Conservation (phyloP, 1,140 invertebrate genomes). For the Calliphora vicina region DNA sequence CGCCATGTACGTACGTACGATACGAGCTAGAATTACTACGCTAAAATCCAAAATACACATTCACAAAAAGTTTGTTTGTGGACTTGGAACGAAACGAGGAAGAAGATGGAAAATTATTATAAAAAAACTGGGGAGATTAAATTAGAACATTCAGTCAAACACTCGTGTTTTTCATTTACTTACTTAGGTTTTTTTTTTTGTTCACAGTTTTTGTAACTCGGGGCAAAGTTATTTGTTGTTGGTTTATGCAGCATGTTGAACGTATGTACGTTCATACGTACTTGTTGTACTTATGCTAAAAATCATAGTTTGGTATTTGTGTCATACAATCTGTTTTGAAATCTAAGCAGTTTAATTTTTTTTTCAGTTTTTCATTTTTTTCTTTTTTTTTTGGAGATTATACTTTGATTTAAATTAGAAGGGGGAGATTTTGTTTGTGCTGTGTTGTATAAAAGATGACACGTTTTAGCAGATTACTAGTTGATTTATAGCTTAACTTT, state of each 20-base stretch:
- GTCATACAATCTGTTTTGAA: neutral
- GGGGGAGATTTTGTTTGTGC: no score
- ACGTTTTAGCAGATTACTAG: no score
- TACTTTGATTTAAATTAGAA: neutral
- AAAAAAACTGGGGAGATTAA: neutral
- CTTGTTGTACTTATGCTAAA: neutral
- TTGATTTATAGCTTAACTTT: no score
- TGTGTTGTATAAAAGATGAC: no score
- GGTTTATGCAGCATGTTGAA: neutral
- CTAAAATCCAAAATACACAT: neutral
- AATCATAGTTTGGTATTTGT: neutral
- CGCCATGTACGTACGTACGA: neutral
- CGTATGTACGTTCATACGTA: neutral
- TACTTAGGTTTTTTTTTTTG: neutral
- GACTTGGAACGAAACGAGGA: neutral
- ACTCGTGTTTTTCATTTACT: neutral
- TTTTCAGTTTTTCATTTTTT: neutral
- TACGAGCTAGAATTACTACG: no score
- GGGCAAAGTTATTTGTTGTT: neutral
- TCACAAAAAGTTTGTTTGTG: neutral
- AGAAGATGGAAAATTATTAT: neutral
- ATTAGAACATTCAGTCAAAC: neutral
- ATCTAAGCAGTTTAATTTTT: neutral
- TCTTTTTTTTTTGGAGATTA: neutral
- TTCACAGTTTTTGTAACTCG: no score